Percentiles rank a stretch among this genome's conserved stretches.
Conservation (phyloP, 2,888 invertebrate species). For the Brassicogethes aeneus region DNA sequence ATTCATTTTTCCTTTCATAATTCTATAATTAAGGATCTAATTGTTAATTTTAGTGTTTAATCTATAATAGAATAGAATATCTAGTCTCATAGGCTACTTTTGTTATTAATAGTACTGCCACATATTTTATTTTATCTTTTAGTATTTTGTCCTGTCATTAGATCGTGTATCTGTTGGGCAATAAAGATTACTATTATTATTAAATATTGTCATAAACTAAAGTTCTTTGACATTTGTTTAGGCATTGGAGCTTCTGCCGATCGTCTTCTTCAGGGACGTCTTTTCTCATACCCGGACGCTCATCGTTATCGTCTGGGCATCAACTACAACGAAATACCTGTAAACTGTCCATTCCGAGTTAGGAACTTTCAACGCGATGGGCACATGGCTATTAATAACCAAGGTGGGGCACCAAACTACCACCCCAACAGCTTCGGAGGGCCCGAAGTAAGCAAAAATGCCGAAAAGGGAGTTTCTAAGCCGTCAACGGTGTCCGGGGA, state of each 20-base stretch:
- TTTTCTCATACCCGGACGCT: slow-evolving; percentile 81
- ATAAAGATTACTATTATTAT: too few relatives aligned
- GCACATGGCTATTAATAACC: slow-evolving; percentile 63
- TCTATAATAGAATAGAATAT: too few relatives aligned
- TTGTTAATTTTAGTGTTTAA: too few relatives aligned
- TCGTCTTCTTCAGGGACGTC: slow-evolving; percentile 78
- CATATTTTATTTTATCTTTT: too few relatives aligned
- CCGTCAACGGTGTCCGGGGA: slow-evolving; percentile 57
- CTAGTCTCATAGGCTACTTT: too few relatives aligned
- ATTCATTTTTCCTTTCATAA: too few relatives aligned
- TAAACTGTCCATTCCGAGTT: slow-evolving; percentile 78
- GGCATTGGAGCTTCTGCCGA: slow-evolving; percentile 84
- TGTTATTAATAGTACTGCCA: too few relatives aligned
- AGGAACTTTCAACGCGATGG: slow-evolving; percentile 85
- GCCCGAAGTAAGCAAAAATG: slow-evolving; percentile 55
- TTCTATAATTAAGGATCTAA: too few relatives aligned
- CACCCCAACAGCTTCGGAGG: slow-evolving; percentile 91
- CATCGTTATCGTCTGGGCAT: slow-evolving; percentile 81
- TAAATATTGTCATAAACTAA: too few relatives aligned
- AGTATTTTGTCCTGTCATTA: too few relatives aligned
- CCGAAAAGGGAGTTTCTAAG: slow-evolving; percentile 49
- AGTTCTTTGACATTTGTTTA: too few relatives aligned
- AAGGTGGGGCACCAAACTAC: slow-evolving; percentile 84
- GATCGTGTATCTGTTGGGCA: too few relatives aligned
- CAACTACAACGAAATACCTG: slow-evolving; percentile 83